Evolutionary conservation across 1,140 invertebrate species (phyloP).

Genomic region (Tetraneura akinire): DNA sequence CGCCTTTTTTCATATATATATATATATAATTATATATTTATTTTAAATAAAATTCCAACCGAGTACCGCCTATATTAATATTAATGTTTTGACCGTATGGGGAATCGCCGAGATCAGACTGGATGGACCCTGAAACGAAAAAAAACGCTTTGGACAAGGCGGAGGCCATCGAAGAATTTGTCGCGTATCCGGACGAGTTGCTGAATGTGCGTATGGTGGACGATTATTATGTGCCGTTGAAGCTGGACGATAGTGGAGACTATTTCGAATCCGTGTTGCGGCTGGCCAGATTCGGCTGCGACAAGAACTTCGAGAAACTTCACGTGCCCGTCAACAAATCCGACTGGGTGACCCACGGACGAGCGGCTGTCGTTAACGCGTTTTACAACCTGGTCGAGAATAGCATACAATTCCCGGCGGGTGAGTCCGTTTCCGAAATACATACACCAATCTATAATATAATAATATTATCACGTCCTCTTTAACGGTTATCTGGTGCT

Average conservation of each 20-base stretch:
- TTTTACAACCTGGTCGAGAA: conserved; percentile 63
- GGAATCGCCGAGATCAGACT: conserved; percentile 60
- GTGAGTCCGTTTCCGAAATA: neutral
- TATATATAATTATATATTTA: no score
- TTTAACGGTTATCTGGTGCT: no score
- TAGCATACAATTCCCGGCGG: conserved; percentile 57
- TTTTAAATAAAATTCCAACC: no score
- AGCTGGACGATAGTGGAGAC: neutral
- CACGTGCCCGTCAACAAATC: conserved; percentile 60
- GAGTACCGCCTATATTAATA: no score
- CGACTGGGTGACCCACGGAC: conserved; percentile 62
- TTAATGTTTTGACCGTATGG: no score
- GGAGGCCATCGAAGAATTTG: conserved; percentile 62
- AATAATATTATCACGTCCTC: no score
- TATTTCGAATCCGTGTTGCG: neutral
- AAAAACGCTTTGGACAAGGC: conserved; percentile 64
- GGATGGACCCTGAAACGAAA: conserved; percentile 71
- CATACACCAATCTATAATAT: no score
- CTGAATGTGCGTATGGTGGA: conserved; percentile 52
- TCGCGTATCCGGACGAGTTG: conserved; percentile 67
- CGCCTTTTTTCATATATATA: no score
- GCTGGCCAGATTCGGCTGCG: neutral
- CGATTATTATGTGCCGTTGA: neutral
- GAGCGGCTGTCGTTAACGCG: conserved; percentile 63
- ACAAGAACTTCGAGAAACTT: neutral